Evolutionary conservation across 2,888 invertebrate species (phyloP).

Genomic region (Agrotis exclamationis): DNA sequence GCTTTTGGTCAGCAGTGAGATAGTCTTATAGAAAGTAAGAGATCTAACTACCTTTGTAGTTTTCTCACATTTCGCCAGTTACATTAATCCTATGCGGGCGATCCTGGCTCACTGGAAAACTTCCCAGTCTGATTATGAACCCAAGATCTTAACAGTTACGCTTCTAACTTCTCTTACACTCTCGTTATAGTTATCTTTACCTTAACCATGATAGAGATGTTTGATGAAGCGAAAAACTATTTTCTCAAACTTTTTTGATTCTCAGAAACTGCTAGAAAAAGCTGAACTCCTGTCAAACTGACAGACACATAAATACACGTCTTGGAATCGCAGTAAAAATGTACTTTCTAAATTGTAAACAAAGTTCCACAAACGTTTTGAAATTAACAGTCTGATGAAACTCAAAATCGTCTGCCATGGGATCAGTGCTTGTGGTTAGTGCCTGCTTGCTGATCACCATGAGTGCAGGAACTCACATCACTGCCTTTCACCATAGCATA

Average conservation of each 20-base stretch:
- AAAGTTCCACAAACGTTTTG: slow-evolving; percentile 20
- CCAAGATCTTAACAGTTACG: no score
- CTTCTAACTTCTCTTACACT: no score
- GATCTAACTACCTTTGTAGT: no score
- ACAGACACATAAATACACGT: slow-evolving; percentile 10
- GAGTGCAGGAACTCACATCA: slow-evolving; percentile 17
- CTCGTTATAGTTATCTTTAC: no score
- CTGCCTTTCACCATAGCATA: slow-evolving; percentile 24
- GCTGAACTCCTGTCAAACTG: slow-evolving; percentile 28
- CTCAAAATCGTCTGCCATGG: slow-evolving; percentile 58
- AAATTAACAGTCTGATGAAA: slow-evolving; percentile 49
- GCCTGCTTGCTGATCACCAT: slow-evolving; percentile 38
- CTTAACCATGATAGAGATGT: no score
- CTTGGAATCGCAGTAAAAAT: not conserved
- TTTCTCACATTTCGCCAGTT: no score
- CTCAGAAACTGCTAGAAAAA: slow-evolving; percentile 30
- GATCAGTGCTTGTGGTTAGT: slow-evolving; percentile 34
- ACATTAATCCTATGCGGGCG: no score
- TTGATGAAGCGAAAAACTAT: slow-evolving; percentile 2
- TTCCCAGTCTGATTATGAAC: no score
- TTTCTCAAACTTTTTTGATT: not conserved
- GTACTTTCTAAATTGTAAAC: not conserved
- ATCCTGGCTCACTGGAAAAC: no score
- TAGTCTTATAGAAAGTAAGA: no score
- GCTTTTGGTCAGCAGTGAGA: no score